phyloP scores from a whole-genome alignment of 2,113 vertebrate genomes.

The Phrynosoma platyrhinos region DNA sequence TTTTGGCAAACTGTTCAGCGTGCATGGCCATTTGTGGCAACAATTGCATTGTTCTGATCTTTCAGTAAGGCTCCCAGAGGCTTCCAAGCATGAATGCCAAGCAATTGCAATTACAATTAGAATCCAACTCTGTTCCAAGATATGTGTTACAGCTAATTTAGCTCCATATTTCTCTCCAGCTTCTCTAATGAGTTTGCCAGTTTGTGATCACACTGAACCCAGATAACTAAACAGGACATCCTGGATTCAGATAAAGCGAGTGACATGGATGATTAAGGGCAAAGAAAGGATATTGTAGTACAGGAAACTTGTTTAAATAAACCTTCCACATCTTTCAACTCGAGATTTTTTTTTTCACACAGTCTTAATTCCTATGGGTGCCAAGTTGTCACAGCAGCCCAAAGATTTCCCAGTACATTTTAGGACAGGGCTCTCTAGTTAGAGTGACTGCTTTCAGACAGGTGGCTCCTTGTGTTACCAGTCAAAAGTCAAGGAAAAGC shows the following conservation, averaged over 20 bases:
- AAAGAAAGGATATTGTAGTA: neutral
- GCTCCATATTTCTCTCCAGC: neutral
- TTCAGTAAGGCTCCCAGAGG: constrained; percentile 7
- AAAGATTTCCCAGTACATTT: neutral
- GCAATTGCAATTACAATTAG: constrained; percentile 12
- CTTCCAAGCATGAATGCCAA: constrained; percentile 21
- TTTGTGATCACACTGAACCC: neutral
- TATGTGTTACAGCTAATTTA: constrained; percentile 1
- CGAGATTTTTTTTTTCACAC: neutral
- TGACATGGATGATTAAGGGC: neutral
- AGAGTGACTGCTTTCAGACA: neutral
- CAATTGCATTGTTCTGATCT: neutral
- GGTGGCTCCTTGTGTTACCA: neutral
- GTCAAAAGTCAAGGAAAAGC: neutral
- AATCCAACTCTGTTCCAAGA: constrained; percentile 4
- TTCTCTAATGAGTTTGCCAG: neutral
- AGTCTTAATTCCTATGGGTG: neutral
- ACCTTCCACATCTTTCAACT: neutral
- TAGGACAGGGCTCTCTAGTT: neutral
- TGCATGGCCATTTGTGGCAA: neutral
- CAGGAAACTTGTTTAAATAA: neutral
- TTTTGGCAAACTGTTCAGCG: constrained; percentile 2
- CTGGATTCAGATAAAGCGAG: neutral
- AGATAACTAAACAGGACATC: neutral
- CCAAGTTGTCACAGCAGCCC: neutral